phyloP scores from a whole-genome alignment of 2,113 vertebrate species.

The Mungos mungo region DNA sequence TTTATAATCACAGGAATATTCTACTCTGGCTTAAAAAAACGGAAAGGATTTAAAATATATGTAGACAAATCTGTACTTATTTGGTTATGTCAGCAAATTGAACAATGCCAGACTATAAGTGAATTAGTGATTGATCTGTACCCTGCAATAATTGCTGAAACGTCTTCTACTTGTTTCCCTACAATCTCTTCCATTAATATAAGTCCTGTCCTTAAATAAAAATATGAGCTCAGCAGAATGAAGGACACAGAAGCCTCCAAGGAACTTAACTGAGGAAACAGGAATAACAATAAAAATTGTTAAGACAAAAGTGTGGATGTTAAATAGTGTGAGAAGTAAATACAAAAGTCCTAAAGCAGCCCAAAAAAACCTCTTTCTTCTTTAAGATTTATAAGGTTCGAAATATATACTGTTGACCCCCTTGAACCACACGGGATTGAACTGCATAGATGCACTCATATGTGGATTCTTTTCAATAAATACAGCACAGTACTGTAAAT shows the following conservation, averaged over 20 bases:
- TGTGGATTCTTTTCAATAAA: background rate
- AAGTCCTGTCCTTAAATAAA: conserved; percentile 26
- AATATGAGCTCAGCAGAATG: conserved; percentile 6
- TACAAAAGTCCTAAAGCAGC: background rate
- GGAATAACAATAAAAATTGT: background rate
- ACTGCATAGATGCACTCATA: background rate
- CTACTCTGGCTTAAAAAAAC: conserved; percentile 26
- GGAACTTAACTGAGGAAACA: conserved; percentile 16
- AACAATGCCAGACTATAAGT: background rate
- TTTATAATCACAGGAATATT: background rate
- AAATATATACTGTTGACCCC: background rate
- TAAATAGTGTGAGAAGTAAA: conserved; percentile 33
- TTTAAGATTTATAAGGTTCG: background rate
- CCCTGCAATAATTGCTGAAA: conserved; percentile 26
- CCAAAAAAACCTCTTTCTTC: background rate
- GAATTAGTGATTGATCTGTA: background rate
- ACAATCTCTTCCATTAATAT: background rate
- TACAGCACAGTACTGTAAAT: background rate
- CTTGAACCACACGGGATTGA: background rate
- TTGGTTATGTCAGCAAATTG: background rate
- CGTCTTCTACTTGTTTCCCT: conserved; percentile 1
- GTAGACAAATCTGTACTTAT: background rate
- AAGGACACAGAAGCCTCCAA: background rate
- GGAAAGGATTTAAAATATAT: background rate
- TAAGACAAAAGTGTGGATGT: background rate